Base-by-base conservation (phyloP, 2,888 invertebrate genomes). In the Argyra leucocephala region DNA sequence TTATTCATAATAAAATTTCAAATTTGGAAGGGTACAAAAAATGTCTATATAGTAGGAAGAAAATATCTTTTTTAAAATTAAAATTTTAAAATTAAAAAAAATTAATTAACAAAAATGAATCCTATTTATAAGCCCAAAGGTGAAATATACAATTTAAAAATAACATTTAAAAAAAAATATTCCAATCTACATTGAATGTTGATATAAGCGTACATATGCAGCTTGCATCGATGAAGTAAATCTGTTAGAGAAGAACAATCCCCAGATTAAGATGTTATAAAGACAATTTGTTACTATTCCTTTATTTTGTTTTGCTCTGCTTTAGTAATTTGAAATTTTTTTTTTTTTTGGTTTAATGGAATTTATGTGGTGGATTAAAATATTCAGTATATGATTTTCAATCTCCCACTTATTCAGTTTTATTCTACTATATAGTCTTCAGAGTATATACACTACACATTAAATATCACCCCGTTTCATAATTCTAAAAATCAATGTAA, bases 301-400 rank as follows among this genome's bases (percentile, higher is more conserved):
- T 48, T 48, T 48, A 48, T 48, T 48, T 48, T 18, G 15, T 12
- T 48, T 9, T 48, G 18, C 10, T 48, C 18, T 48, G 5, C 6
- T 48, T 48, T n/a, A 48, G 48, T 9, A 18, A 48, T 48, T 48
- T 48, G 48, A 5, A 18, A 48, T 48, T 48, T 48, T 15, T 12
- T 48, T 15, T 15, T 15, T 48, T 48, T 15, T 12, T 48, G 48
- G 48, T 15, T 48, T 48, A 18, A 31, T 12, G 12, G 48, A 48
- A 48, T 48, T 48, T 48, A 48, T 48, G 48, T 48, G 48, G 48
- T 48, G 48, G 48, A 48, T 48, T 48, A 48, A 31, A 10, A 31
- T 31, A 7, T 31, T 31, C 31, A 7, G 7, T 31, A 10, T 31
- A 31, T 31, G 12, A 31, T 31, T 12, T 31, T 31, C 31, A 31